A percentile compares a stretch with the other conserved stretches of the same genome.
These are phyloP conservation scores for Ara ararauna DNA, from an alignment of 2,797 vertebrate genomes.

Conservation along the genomic window DNA sequence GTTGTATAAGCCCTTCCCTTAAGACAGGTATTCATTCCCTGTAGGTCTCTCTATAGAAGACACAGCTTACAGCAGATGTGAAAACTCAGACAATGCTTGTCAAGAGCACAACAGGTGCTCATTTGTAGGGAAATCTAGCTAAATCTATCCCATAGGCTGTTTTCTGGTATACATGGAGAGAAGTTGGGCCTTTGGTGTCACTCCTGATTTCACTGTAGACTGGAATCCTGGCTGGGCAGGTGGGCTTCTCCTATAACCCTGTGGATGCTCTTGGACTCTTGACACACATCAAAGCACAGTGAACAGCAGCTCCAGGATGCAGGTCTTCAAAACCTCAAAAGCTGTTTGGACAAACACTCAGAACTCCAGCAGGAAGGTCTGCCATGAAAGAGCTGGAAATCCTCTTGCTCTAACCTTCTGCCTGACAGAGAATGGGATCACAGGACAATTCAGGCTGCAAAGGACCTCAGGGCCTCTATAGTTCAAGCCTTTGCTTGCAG, in stretches of 20 bases:
- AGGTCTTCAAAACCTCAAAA: background rate
- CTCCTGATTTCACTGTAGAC: background rate
- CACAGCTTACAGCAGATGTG: background rate
- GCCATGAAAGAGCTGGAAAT: background rate
- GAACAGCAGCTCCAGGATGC: background rate
- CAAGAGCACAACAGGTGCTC: background rate
- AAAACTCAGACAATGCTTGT: background rate
- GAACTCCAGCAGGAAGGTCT: background rate
- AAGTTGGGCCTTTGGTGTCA: background rate
- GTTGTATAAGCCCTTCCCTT: rapidly evolving
- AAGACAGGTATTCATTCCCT: background rate
- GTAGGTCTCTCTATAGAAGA: background rate
- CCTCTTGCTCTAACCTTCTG: background rate
- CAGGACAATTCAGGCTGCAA: background rate
- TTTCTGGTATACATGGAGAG: background rate
- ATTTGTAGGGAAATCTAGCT: background rate
- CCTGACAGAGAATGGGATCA: background rate
- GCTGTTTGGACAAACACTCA: background rate
- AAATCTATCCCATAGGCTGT: background rate
- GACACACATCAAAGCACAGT: rapidly evolving
- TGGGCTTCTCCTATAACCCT: background rate
- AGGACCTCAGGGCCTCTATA: background rate
- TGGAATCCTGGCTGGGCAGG: background rate
- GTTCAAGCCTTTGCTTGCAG: background rate
- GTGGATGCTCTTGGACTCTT: background rate